phyloP scores from a whole-genome alignment of 2,888 invertebrate genomes.

The Liodrosophila aerea region DNA sequence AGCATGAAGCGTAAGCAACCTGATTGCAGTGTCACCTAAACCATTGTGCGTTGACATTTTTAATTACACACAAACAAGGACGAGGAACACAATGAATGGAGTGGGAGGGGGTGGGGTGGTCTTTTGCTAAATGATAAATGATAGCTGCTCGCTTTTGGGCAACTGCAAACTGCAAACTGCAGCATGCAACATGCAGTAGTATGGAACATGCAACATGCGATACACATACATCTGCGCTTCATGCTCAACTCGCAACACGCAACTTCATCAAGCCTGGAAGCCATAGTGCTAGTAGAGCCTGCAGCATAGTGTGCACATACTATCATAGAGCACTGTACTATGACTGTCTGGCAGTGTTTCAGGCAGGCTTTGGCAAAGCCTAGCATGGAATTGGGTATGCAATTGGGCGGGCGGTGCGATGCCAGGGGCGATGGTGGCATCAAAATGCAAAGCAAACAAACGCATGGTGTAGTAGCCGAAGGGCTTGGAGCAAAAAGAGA shows the following conservation, averaged over 20 bases:
- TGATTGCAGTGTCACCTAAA: constrained; percentile 70
- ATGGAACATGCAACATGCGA: constrained; percentile 44
- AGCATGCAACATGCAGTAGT: constrained; percentile 36
- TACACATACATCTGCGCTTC: background rate
- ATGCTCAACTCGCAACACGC: constrained; percentile 18
- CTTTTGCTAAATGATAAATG: constrained; percentile 67
- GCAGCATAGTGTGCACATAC: no score
- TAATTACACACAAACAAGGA: constrained; percentile 62
- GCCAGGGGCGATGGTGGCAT: constrained; percentile 35
- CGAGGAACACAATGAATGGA: constrained; percentile 12
- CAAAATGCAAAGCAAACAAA: constrained; percentile 73
- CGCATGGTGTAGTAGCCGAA: constrained; percentile 14
- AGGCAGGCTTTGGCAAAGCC: constrained; percentile 62
- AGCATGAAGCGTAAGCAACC: constrained; percentile 24
- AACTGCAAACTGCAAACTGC: constrained; percentile 14
- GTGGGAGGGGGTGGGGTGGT: background rate
- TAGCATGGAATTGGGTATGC: constrained; percentile 34
- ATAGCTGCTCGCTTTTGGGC: constrained; percentile 37
- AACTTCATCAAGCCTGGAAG: constrained; percentile 38
- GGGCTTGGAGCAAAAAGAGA: background rate
- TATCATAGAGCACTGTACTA: background rate
- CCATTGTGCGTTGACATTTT: constrained; percentile 74
- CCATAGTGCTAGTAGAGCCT: no score
- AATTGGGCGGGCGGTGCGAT: constrained; percentile 12
- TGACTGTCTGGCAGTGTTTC: constrained; percentile 31